Evolutionary conservation across 2,888 invertebrate species (phyloP), one percentile per base, ranked within the genome.

Genomic region (Apamea crenata): DNA sequence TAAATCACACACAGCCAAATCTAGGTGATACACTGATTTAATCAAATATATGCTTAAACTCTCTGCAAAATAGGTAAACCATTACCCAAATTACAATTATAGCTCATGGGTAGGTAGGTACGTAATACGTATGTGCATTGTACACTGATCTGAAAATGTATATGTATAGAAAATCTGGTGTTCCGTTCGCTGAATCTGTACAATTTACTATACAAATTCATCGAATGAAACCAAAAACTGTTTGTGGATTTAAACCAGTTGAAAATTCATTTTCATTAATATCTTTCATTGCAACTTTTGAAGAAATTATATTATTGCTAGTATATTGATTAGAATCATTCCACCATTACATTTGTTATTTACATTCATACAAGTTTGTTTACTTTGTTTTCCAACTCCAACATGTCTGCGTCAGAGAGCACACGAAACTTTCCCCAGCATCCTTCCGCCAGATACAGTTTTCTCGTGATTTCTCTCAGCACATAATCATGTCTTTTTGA

Each of bases 401-500:
- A 78, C 78, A 81, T 80, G 79, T 83, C 81, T 78, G 77, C 74
- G 47, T 84, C 81, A 81, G 36, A 65, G 70, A 77, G 72, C 79
- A 77, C 50, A 81, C 78, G 69, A 74, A 83, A 87, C 77, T 83
- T 89, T 86, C 61, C 71, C 75, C 73, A 65, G 74, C 67, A 74
- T 82, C 80, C 79, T 78, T 89, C 77, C 81, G 61, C 53, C 29
- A 50, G 78, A 81, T 85, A 88, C 79, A 80, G 84, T 87, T 83
- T 86, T 77, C 77, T 79, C 78, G 82, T 86, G 85, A 87, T 82
- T 85, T 83, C 83, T 83, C 69, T 80, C 79, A 82, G 83, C 83
- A 89, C 82, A 84, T 89, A 91, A 91, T 90, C 90, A 89, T 89
- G 82, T 89, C 88, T 88, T 87, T 47, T 88, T 87, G 87, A 86